Evolutionary conservation across 2,888 invertebrate genomes (phyloP).

Genomic region (Caenorhabditis sp.): DNA sequence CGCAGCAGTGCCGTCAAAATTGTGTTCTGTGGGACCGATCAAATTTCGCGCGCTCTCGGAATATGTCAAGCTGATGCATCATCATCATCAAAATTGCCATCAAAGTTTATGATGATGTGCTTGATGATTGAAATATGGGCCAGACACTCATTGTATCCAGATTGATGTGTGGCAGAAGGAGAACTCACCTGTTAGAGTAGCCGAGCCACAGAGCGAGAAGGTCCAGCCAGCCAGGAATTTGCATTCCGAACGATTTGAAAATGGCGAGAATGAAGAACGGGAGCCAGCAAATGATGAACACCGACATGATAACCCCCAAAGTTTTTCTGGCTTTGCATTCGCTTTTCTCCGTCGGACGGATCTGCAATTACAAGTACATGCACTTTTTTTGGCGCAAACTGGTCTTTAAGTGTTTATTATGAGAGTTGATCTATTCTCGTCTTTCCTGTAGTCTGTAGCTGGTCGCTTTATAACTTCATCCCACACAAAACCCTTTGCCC

Average conservation of each 20-base stretch:
- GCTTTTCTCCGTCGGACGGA: constrained; percentile 59
- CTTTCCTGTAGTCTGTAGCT: neutral
- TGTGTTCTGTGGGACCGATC: constrained; percentile 8
- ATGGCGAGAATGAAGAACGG: constrained; percentile 97
- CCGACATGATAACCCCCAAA: constrained; percentile 93
- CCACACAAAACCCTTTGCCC: constrained; percentile 4
- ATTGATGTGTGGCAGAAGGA: constrained; percentile 33
- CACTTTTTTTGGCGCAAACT: neutral
- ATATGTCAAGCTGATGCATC: constrained; percentile 41
- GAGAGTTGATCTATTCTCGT: neutral
- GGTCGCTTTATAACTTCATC: neutral
- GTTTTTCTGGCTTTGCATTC: constrained; percentile 99
- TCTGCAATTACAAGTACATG: constrained; percentile 42
- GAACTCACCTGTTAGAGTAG: constrained; percentile 86
- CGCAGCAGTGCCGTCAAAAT: neutral
- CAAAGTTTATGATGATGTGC: constrained; percentile 46
- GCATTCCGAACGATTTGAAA: constrained; percentile 80
- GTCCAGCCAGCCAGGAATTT: constrained; percentile 74
- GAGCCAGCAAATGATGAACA: constrained; percentile 96
- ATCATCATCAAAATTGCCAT: constrained; percentile 30
- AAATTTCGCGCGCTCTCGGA: constrained; percentile 25
- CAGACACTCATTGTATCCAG: too few species aligned
- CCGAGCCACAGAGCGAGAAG: constrained; percentile 86
- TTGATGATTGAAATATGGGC: constrained; percentile 36
- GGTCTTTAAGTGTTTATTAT: constrained; percentile 30